Evolutionary conservation across 2,113 vertebrate species (phyloP).

Genomic region (Syngnathoides biaculeatus): DNA sequence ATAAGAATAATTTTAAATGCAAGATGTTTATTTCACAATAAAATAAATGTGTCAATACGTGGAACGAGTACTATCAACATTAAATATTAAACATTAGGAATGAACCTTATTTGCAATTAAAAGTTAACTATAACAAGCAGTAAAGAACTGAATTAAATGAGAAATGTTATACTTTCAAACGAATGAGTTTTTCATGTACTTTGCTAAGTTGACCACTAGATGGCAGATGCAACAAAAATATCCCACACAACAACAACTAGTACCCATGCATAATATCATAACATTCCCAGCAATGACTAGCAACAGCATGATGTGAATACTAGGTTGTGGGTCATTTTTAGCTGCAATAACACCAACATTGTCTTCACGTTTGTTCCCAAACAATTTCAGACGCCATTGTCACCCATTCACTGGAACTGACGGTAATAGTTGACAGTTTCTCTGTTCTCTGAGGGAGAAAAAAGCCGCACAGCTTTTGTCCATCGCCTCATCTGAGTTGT

Average conservation of each 20-base stretch:
- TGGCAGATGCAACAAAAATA: constrained; percentile 24
- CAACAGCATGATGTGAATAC: background rate
- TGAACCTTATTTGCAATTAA: background rate
- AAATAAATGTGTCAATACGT: background rate
- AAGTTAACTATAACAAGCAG: background rate
- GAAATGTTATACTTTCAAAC: background rate
- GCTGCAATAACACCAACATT: background rate
- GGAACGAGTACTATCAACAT: background rate
- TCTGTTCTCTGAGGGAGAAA: constrained; percentile 15
- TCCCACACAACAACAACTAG: background rate
- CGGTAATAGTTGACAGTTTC: background rate
- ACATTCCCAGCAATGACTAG: background rate
- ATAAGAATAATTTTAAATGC: background rate
- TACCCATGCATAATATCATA: background rate
- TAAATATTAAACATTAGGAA: background rate
- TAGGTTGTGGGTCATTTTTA: background rate
- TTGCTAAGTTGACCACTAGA: constrained; percentile 29
- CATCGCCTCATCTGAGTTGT: constrained; percentile 40
- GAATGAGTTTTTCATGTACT: background rate
- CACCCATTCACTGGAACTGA: background rate
- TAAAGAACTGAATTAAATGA: background rate
- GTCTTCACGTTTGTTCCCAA: background rate
- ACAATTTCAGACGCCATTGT: background rate
- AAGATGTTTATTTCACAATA: background rate
- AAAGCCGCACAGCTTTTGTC: constrained; percentile 42